Evolutionary conservation across 2,797 vertebrate genomes (phyloP).

Genomic region (Pelodytes ibericus): DNA sequence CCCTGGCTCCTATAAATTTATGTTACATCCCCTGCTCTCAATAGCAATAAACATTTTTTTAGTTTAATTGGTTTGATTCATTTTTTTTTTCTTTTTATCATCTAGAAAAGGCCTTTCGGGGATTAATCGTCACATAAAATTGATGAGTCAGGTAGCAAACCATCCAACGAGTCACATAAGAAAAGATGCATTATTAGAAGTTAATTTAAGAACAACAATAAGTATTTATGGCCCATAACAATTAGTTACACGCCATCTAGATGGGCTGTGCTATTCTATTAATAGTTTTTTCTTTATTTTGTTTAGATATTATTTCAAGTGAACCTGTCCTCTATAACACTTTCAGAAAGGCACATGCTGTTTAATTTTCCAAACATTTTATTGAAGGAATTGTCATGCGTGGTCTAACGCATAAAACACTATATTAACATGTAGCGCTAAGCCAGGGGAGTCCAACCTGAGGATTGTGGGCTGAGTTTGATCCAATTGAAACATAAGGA

Average conservation of each 20-base stretch:
- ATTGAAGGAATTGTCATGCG: too few relatives aligned
- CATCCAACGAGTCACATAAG: constrained; percentile 32
- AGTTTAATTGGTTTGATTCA: constrained; percentile 51
- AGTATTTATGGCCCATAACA: constrained; percentile 47
- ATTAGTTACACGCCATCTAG: constrained; percentile 37
- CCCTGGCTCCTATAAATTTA: constrained; percentile 21
- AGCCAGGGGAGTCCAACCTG: too few relatives aligned
- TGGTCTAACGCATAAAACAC: too few relatives aligned
- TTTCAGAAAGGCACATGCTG: too few relatives aligned
- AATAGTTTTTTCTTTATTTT: too few relatives aligned
- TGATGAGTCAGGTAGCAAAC: constrained; percentile 43
- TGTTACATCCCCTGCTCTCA: constrained; percentile 31
- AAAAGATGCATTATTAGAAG: constrained; percentile 23
- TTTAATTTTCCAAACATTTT: too few relatives aligned
- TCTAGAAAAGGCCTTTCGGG: constrained; percentile 34
- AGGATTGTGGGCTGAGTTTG: too few relatives aligned
- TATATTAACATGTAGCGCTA: too few relatives aligned
- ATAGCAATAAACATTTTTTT: constrained; percentile 51
- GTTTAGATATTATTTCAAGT: too few relatives aligned
- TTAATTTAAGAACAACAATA: constrained; percentile 14
- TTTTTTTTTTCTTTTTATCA: constrained; percentile 45
- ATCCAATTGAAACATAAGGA: too few relatives aligned
- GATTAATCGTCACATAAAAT: constrained; percentile 34
- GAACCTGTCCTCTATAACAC: too few relatives aligned
- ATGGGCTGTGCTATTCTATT: constrained; percentile 7